phyloP scores from a whole-genome alignment of 2,888 invertebrate genomes.

The Rhimphoctona megacephalus region DNA sequence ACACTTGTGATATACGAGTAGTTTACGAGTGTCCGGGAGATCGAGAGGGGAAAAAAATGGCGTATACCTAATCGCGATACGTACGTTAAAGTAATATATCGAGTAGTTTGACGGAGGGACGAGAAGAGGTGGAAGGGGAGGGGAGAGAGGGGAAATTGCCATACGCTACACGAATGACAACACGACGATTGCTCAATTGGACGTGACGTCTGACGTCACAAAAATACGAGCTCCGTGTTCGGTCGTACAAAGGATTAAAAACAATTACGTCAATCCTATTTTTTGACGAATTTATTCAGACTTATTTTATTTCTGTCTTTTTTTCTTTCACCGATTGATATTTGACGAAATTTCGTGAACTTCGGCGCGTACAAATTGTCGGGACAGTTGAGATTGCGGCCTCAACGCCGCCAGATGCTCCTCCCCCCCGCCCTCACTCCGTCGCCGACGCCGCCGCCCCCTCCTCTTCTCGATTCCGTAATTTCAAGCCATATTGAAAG shows the following conservation, averaged over 20 bases:
- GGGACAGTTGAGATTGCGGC: not conserved
- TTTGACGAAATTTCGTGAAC: not conserved
- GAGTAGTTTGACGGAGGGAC: conserved; percentile 4
- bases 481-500: conserved; percentile 7
- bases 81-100: conserved; percentile 30
- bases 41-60: not conserved
- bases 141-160: not conserved
- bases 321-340: not conserved
- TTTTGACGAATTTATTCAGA: not conserved
- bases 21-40: conserved; percentile 37
- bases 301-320: not conserved
- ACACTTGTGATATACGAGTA: not conserved
- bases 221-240: conserved; percentile 6
- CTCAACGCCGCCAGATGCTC: not conserved
- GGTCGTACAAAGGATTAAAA: conserved; percentile 3
- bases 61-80: conserved; percentile 40
- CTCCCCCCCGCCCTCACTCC: not conserved
- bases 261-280: not conserved
- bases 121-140: not conserved
- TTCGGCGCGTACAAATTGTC: conserved; percentile 10
- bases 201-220: conserved; percentile 67
- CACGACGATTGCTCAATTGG: conserved; percentile 67
- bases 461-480: not conserved
- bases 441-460: not conserved
- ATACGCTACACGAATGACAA: conserved; percentile 25